Percentiles rank a stretch among this genome's conserved stretches.
Evolutionary conservation across 1,140 invertebrate genomes (phyloP).

Genomic region (Drosophila sulfurigaster): DNA sequence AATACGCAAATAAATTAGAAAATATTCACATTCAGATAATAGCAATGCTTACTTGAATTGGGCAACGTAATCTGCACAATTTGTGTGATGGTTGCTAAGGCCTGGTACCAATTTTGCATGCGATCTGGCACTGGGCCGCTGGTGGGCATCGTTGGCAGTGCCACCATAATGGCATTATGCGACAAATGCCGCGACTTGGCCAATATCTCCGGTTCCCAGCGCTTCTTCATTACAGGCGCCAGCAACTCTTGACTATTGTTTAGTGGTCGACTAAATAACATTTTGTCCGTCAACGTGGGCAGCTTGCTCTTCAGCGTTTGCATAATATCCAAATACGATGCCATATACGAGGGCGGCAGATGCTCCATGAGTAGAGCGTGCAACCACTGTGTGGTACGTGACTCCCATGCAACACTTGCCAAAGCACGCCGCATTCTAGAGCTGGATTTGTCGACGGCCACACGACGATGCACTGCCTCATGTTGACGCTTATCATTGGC

Average conservation of each 20-base stretch:
- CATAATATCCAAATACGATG: constrained; percentile 92
- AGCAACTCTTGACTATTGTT: constrained; percentile 86
- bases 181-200: constrained; percentile 88
- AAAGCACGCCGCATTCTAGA: constrained; percentile 89
- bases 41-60: constrained; percentile 66
- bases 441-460: constrained; percentile 90
- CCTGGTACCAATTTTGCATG: constrained; percentile 89
- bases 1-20: background rate
- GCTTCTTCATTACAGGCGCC: constrained; percentile 89
- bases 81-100: constrained; percentile 89
- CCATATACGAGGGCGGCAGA: constrained; percentile 89
- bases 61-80: constrained; percentile 88
- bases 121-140: constrained; percentile 86
- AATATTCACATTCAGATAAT: background rate
- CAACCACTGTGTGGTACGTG: constrained; percentile 91
- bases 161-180: constrained; percentile 90
- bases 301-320: constrained; percentile 91
- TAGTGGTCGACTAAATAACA: constrained; percentile 87
- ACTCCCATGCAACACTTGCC: constrained; percentile 89
- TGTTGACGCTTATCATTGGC: constrained; percentile 86
- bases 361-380: constrained; percentile 91
- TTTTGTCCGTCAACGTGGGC: constrained; percentile 91
- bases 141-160: constrained; percentile 88
- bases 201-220: constrained; percentile 89
- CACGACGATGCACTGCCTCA: constrained; percentile 89